phyloP scores from a whole-genome alignment of 2,888 invertebrate species.

The Eueremaeus valkanovi region DNA sequence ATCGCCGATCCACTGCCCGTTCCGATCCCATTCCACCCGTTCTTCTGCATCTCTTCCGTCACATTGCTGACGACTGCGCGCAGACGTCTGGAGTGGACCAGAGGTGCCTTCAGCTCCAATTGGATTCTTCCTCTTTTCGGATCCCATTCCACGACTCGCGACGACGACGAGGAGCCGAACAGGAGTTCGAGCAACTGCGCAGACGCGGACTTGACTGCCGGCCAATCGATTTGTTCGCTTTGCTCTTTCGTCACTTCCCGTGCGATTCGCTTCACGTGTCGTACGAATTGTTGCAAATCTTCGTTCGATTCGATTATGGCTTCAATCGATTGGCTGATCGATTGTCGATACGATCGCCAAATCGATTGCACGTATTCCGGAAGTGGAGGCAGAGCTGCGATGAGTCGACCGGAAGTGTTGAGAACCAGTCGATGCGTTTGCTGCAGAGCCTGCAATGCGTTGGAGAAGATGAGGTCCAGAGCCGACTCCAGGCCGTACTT shows the following conservation, averaged over 20 bases:
- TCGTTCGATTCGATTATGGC: background rate
- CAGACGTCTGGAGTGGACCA: background rate
- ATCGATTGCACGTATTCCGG: background rate
- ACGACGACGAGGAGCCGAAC: background rate
- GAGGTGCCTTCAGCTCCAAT: slow-evolving; percentile 1
- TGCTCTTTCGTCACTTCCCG: background rate
- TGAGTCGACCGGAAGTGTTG: background rate
- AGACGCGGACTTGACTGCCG: background rate
- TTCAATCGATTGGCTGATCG: background rate
- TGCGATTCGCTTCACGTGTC: background rate
- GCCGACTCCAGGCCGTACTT: background rate
- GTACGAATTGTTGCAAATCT: background rate
- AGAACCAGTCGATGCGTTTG: slow-evolving; percentile 20
- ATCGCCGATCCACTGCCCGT: too few species aligned
- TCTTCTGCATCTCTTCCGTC: background rate
- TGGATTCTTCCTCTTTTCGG: slow-evolving; percentile 14
- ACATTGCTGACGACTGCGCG: background rate
- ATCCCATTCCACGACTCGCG: slow-evolving; percentile 37
- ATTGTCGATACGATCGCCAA: background rate
- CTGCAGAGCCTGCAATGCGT: slow-evolving; percentile 7
- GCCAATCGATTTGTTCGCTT: slow-evolving; percentile 17
- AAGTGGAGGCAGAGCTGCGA: background rate
- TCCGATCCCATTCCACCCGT: background rate
- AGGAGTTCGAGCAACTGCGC: background rate
- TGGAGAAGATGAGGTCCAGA: background rate